Base-by-base conservation (phyloP, 2,113 vertebrate genomes). In the Tetrax tetrax region DNA sequence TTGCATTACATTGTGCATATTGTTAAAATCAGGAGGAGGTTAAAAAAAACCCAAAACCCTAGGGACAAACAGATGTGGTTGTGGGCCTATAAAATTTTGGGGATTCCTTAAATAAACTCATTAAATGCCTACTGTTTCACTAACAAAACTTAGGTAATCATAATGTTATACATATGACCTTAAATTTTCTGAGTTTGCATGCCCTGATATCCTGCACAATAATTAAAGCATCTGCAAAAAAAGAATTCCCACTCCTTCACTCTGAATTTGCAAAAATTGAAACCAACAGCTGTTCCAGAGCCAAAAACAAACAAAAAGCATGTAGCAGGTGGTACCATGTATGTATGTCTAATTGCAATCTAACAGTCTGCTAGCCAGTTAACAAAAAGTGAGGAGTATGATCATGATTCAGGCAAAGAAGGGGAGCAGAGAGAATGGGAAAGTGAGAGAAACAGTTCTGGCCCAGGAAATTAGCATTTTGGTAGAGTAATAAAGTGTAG, bases 261-360 rank as follows among this genome's bases (percentile, higher is more conserved):
- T 65, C 56, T 74, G 33, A 90, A 65, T 77, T 90, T 83, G 69
- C 66, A 82, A 90, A 84, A 75, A 33, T 13, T 60, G 65, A 64
- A 81, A 77, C 31, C 64, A 85, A 50, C 96, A 97, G 92, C 95
- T 97, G 96, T 84, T 80, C 9, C 41, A 53, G 41, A 65, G 61
- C 6, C 5, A 71, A 53, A 89, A 92, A 87, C 29, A 87, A 65
- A 63, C 12, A n/a, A 63, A 63, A 90, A 35, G 5, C 48, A 43
- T 13, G 25, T 50, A 94, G 80, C 95, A 97, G 95, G 86, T 95
- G 97, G 79, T 64, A 45, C 84, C 65, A 43, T 89, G 68, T 89
- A 76, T 79, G 85, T 77, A 56, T 83, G 31, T 64, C 87, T 83
- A 82, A 71, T 87, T 63, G 69, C 64, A 76, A 7, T 56, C 54